Percentiles rank a stretch among this genome's conserved stretches.
Evolutionary conservation across 2,888 invertebrate genomes (phyloP).

Genomic region (Leptinotarsa haldemani): DNA sequence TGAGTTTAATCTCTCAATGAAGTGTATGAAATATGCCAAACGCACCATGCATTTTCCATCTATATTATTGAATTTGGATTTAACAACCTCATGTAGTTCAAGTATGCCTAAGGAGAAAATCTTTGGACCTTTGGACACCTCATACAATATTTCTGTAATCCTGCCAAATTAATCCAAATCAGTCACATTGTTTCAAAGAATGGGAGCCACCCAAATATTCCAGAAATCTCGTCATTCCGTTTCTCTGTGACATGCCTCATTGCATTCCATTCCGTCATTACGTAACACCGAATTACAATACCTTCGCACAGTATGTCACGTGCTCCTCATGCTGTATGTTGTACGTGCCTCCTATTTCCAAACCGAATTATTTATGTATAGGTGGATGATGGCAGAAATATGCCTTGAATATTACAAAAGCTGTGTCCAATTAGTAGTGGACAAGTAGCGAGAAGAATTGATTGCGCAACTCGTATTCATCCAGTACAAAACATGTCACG

Average conservation of each 20-base stretch:
- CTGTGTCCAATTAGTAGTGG: slow-evolving; percentile 28
- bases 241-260: neutral
- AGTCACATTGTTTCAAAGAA: no score
- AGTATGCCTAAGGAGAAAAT: no score
- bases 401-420: slow-evolving; percentile 22
- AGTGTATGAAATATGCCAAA: no score
- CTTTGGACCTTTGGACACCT: no score
- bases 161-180: no score
- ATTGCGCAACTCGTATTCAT: slow-evolving; percentile 13
- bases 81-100: no score
- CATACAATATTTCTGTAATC: no score
- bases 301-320: slow-evolving; percentile 30
- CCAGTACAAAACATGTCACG: neutral
- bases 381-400: slow-evolving; percentile 22
- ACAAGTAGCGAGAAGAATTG: slow-evolving; percentile 16
- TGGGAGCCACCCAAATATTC: neutral
- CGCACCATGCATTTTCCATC: no score
- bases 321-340: slow-evolving; percentile 18
- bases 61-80: no score
- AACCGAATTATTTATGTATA: slow-evolving; percentile 29
- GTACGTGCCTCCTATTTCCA: slow-evolving; percentile 33
- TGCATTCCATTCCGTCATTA: slow-evolving; percentile 17
- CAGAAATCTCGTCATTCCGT: neutral
- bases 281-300: slow-evolving; percentile 19
- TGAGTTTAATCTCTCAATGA: no score